Evolutionary conservation across 1,140 invertebrate species (phyloP), one percentile per base, ranked within the genome.

Genomic region (Colletes latitarsis): DNA sequence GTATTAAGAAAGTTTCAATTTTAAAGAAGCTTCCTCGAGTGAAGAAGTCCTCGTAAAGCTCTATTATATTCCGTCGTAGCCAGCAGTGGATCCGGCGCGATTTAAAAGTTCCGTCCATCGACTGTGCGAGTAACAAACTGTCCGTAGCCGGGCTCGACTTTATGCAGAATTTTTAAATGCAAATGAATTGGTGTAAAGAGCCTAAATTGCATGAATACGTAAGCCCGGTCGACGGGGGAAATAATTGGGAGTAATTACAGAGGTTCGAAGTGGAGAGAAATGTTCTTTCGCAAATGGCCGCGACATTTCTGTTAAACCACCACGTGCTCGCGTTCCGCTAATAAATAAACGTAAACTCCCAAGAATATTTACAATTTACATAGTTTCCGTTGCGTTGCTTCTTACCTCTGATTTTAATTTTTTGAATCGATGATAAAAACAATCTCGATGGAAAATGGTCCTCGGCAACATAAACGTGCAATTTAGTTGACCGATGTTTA

Each of bases 1-100:
- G 52, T 73, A 64, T 72, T 79, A 79, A 79, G 57, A 52, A 79
- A 64, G 77, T 79, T 79, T 79, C 60, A 73, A 79, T 79, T 79
- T 73, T 52, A 64, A 79, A 55, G 9, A 41, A 62, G 52, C 43
- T 52, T 41, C 14, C n/a, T 9, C 30, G 14, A 52, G 43, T 21
- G 39, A 78, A 39, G 15, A 62, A 30, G 39, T 9, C 52, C 19
- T 52, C n/a, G 9, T 17, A n/a, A 72, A 72, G 77, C 77, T 55
- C 43, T 8, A 60, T 55, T 39, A 72, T 46, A 64, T 49, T 19
- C 49, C 21, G 17, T 30, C 60, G 49, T 57, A 19, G 4, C 57
- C n/a, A n/a, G 14, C 30, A 64, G 58, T 63, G 69, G 43, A 53
- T 53, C 46, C 69, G 15, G 17, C 69, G 49, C n/a, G 70, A 79